Evolutionary conservation across 2,797 vertebrate species (phyloP), one percentile per base, ranked within the genome.

Genomic region (Hippopotamyrus pictus): DNA sequence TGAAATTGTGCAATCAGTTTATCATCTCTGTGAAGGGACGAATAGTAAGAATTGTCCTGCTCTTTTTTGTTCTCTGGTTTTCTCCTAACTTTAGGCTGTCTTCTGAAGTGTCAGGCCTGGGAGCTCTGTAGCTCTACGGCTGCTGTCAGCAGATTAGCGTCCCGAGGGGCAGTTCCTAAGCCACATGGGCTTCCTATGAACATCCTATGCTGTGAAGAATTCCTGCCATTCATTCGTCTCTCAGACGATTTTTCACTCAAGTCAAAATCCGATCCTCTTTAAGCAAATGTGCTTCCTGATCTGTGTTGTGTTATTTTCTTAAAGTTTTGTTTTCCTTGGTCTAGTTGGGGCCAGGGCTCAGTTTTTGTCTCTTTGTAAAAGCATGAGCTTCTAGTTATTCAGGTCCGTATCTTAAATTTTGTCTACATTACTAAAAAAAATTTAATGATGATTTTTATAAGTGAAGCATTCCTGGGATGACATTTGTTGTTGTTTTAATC

Each of bases 381-480:
- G 88, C 88, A 83, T 89, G 88, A 89, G 76, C 88, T 54, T 59
- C 53, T 83, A 83, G 88, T 84, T 41, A 33, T 83, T 89, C 88
- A 89, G 53, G 46, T 83, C 76, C 2, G 57, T 53, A 14, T 89
- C 33, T 82, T 37, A 29, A 53, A 12, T 33, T 86, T 33, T 14
- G 25, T 54, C 22, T 57, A 86, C 33, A 17, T 59, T 86, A 54
- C 85, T 51, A 29, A 37, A 14, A 17, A 29, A 86, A 86, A 86
- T 57, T 86, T 59, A 54, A 86, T 51, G 44, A 25, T 6, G 17
- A 54, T 86, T 86, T 86, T 54, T 86, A 54, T 54, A 86, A 86
- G 50, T 50, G 44, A 48, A 84, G 29, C 29, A 57, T 86, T 54
- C 50, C 85, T 86, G 50, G 53, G 53, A 86, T 54, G 17, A 86